phyloP scores from a whole-genome alignment of 2,113 vertebrate genomes.

The Spermophilus dauricus region DNA sequence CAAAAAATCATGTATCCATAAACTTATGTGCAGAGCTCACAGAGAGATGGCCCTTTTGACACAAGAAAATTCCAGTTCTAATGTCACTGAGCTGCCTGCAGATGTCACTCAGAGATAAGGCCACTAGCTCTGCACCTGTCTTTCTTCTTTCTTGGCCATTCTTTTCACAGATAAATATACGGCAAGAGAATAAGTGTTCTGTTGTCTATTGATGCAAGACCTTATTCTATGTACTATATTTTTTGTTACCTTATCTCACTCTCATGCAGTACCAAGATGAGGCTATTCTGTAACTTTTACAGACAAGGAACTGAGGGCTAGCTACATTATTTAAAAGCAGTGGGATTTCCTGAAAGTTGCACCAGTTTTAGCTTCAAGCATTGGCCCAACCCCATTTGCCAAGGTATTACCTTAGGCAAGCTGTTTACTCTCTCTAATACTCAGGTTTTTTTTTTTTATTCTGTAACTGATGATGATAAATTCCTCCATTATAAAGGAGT shows the following conservation, averaged over 20 bases:
- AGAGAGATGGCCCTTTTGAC: background rate
- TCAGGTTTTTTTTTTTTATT: background rate
- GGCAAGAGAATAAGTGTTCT: background rate
- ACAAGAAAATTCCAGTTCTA: background rate
- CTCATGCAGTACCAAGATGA: background rate
- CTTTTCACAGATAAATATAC: background rate
- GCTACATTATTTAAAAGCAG: background rate
- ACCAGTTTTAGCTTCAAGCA: background rate
- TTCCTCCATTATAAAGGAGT: background rate
- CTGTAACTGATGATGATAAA: background rate
- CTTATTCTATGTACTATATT: background rate
- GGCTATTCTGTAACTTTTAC: background rate
- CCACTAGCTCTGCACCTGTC: background rate
- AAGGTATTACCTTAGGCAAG: background rate
- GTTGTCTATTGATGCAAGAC: background rate
- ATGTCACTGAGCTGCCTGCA: conserved; percentile 38
- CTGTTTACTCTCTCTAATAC: background rate
- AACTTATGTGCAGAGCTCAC: background rate
- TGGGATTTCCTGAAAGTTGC: background rate
- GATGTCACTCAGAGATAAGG: conserved; percentile 24
- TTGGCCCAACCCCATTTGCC: background rate
- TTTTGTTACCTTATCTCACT: background rate
- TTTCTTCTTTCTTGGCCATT: background rate
- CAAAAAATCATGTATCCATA: background rate
- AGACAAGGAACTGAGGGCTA: background rate